These are phyloP conservation scores for Carduelis carduelis DNA, from an alignment of 2,797 vertebrate species.

Conservation along the genomic window DNA sequence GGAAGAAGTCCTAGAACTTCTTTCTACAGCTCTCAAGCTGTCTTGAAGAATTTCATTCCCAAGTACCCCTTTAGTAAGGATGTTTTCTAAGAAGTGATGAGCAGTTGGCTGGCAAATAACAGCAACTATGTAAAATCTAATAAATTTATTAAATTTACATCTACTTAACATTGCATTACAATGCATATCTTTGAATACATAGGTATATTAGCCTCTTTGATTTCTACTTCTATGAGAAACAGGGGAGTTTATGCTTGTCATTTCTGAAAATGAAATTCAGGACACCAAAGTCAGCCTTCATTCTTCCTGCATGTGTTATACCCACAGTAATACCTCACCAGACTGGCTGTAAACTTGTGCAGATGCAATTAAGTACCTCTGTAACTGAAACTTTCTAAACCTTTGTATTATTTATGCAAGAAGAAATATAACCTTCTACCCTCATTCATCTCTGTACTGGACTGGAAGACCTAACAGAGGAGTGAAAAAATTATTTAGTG, in stretches of 20 bases:
- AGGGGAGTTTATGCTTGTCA: not conserved
- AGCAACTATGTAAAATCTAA: not conserved
- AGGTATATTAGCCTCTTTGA: not conserved
- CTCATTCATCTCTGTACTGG: not conserved
- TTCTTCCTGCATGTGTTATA: not conserved
- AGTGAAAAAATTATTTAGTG: not conserved
- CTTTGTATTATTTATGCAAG: slow-evolving; percentile 42
- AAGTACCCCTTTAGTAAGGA: not conserved
- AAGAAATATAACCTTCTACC: slow-evolving; percentile 11
- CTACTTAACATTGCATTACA: not conserved
- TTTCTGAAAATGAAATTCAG: not conserved
- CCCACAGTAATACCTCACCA: not conserved
- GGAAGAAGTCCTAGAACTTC: not conserved
- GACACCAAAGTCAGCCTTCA: not conserved
- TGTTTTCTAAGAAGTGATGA: not conserved
- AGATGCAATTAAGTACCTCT: not conserved
- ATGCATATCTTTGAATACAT: not conserved
- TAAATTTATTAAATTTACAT: not conserved
- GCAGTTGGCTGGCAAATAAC: not conserved
- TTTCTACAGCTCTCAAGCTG: not conserved
- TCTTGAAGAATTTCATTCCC: not conserved
- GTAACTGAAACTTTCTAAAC: slow-evolving; percentile 26
- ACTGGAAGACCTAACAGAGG: not conserved
- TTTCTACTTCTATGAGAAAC: not conserved
- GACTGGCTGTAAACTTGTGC: not conserved